Conservation (phyloP, 2,113 vertebrate species). For the Mormyrus lacerda region DNA sequence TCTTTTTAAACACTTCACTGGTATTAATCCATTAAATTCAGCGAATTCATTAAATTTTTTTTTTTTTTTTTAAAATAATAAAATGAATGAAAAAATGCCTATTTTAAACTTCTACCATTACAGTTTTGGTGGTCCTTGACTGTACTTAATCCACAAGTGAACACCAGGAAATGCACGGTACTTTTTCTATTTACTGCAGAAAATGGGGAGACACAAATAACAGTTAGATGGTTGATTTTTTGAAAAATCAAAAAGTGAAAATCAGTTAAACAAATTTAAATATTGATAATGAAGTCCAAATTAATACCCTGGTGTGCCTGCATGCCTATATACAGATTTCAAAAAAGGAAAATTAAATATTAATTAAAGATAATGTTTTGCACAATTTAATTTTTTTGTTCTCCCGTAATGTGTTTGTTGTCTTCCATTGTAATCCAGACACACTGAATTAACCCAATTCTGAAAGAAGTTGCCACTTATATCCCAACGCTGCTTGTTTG, state of each 20-base stretch:
- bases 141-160: not conserved
- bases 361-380: not conserved
- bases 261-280: not conserved
- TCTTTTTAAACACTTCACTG: not conserved
- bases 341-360: not conserved
- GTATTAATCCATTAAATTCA: not conserved
- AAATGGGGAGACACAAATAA: not conserved
- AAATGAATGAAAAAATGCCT: not conserved
- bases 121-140: not conserved
- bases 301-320: not conserved
- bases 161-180: not conserved
- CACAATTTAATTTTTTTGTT: not conserved
- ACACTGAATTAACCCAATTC: not conserved
- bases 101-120: not conserved
- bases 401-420: not conserved
- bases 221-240: not conserved
- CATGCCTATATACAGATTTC: not conserved
- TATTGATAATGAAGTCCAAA: not conserved
- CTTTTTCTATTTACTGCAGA: not conserved
- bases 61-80: no score
- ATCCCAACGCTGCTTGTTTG: not conserved
- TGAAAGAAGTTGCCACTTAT: not conserved
- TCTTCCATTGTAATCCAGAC: not conserved
- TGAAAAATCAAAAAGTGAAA: no score
- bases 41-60: not conserved